A percentile compares a stretch with the other conserved stretches of the same genome.
phyloP scores from a whole-genome alignment of 2,113 vertebrate genomes.

The Centropus unirufus region DNA sequence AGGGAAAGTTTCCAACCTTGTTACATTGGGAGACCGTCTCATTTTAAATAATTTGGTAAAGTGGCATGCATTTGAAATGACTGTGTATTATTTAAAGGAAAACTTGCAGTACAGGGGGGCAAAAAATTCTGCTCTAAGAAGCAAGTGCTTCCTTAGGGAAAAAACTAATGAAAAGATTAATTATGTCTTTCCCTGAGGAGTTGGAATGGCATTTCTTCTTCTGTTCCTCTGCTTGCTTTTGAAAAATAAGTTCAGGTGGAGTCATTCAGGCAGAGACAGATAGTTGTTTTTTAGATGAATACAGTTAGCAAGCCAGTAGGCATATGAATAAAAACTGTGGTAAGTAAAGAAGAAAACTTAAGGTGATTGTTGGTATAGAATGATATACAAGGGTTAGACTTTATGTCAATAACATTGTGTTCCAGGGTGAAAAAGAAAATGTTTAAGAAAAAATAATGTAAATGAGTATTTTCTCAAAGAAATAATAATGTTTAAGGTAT shows the following conservation, averaged over 20 bases:
- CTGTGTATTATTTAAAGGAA: background rate
- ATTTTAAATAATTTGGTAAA: background rate
- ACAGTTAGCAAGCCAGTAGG: background rate
- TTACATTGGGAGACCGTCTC: background rate
- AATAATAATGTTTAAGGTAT: background rate
- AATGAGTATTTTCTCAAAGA: background rate
- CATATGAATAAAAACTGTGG: background rate
- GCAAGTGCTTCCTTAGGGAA: background rate
- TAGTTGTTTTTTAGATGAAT: background rate
- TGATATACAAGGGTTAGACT: background rate
- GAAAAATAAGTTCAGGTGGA: background rate
- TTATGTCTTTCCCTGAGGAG: background rate
- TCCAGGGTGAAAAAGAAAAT: background rate
- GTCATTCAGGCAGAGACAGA: background rate
- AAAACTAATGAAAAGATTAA: background rate
- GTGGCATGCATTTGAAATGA: background rate
- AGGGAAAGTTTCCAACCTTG: background rate
- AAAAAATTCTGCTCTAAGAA: background rate
- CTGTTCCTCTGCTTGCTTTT: background rate
- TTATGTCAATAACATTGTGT: background rate
- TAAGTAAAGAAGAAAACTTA: background rate
- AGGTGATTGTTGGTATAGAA: background rate
- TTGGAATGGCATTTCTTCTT: background rate
- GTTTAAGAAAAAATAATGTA: background rate
- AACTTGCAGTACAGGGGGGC: background rate